A percentile compares a stretch with the other conserved stretches of the same genome.
Conservation (phyloP, 1,140 invertebrate genomes). For the Whitmania pigra region DNA sequence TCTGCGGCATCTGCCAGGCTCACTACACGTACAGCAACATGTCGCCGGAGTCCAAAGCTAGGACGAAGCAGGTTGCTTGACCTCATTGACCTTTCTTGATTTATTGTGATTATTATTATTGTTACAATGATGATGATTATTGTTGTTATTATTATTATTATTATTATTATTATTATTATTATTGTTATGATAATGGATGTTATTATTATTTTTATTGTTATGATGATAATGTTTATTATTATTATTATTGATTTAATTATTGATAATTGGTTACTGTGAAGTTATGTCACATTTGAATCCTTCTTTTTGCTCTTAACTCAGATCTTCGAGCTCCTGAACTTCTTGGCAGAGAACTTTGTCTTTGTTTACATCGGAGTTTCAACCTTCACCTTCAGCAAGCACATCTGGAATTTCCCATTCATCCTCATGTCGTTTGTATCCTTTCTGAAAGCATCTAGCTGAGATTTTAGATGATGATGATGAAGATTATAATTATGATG, state of each 20-base stretch:
- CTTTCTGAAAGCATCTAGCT: conserved; percentile 27
- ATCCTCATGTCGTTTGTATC: conserved; percentile 81
- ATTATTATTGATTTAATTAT: no score
- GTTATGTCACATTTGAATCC: no score
- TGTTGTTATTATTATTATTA: no score
- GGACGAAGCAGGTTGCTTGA: conserved; percentile 60
- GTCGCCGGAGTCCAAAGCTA: conserved; percentile 65
- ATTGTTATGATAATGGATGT: neutral
- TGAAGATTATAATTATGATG: neutral
- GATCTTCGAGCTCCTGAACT: conserved; percentile 87
- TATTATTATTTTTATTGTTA: neutral
- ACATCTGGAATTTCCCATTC: conserved; percentile 80
- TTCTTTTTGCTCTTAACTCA: conserved; percentile 41
- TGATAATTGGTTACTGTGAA: no score
- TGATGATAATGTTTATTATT: neutral
- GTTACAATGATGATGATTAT: neutral
- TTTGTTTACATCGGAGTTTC: conserved; percentile 97
- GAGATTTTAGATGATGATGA: neutral
- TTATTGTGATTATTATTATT: neutral
- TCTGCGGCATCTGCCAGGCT: conserved; percentile 96
- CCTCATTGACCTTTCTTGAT: neutral
- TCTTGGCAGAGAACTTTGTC: conserved; percentile 95
- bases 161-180: neutral
- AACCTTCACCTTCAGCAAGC: conserved; percentile 92
- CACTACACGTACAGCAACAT: conserved; percentile 98